Evolutionary conservation across 1,140 invertebrate species (phyloP).

Genomic region (Phortica variegata): DNA sequence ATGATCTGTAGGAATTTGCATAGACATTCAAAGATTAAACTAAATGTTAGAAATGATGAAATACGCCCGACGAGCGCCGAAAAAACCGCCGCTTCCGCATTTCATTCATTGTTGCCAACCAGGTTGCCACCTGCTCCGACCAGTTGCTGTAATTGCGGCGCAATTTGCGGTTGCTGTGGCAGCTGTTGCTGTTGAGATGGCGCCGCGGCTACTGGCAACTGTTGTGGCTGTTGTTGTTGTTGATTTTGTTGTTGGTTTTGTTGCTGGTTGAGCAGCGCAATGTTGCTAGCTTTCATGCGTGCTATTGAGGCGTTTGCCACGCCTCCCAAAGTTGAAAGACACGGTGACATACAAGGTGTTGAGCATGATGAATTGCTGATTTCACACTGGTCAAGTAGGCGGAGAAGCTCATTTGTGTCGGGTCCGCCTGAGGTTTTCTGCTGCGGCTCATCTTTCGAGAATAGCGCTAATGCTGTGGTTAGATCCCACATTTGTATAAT

Average conservation of each 20-base stretch:
- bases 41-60: conserved; percentile 44
- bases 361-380: conserved; percentile 79
- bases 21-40: conserved; percentile 39
- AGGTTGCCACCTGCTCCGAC: conserved; percentile 14
- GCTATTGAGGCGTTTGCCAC: conserved; percentile 59
- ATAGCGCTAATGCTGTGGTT: conserved; percentile 87
- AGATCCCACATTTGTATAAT: conserved; percentile 98
- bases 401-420: conserved; percentile 83
- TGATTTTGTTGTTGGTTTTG: conserved; percentile 15
- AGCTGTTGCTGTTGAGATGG: neutral
- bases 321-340: conserved; percentile 62
- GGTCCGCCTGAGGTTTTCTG: conserved; percentile 74
- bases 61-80: conserved; percentile 54
- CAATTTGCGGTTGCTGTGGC: conserved; percentile 13
- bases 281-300: conserved; percentile 72
- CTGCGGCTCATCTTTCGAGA: conserved; percentile 69
- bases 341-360: conserved; percentile 83
- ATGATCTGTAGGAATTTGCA: conserved; percentile 48
- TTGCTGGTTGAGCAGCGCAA: conserved; percentile 70
- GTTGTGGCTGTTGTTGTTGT: conserved; percentile 19
- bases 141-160: too few relatives aligned
- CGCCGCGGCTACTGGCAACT: conserved; percentile 1
- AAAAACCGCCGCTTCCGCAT: conserved; percentile 49
- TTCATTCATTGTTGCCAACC: conserved; percentile 47
- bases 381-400: conserved; percentile 90